Evolutionary conservation across 2,113 vertebrate genomes (phyloP), one percentile per base, ranked within the genome.

Genomic region (Oceanodroma tethys): DNA sequence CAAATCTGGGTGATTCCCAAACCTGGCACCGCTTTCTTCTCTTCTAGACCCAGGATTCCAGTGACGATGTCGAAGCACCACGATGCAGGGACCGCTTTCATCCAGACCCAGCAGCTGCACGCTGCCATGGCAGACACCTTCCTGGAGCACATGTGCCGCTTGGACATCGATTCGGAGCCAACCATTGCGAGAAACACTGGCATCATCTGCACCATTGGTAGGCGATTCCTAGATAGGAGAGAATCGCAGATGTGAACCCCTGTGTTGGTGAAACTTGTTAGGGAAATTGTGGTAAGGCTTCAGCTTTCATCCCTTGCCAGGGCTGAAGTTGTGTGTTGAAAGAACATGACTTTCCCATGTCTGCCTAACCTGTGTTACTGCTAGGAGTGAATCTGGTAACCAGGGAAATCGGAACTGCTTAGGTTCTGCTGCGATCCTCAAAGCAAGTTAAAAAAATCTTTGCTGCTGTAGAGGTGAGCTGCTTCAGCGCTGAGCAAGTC

Each of bases 191-290:
- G 99, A 30, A 99, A 99, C 98, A 99, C 99, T 0, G 99, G 99
- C 98, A 99, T 99, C 98, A 98, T 99, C 97, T 99, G 99, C 97
- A 99, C 99, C 89, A 99, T 99, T 1, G 99, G 99, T 99, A 97
- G 76, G 99, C 93, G 11, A 50, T 66, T 72, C 59, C 86, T 93
- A 11, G 65, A 63, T 1, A 58, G 56, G 47, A 38, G 59, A 18
- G 19, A 40, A 19, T 14, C 1, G 4, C 55, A 42, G 63, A 82
- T 93, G 16, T 10, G 15, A 72, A 30, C 21, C 15, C 18, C 25
- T 73, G 25, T 29, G 32, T 32, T 34, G 53, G n/a, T 76, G 40
- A 47, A 84, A 86, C 74, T 60, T 21, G 3, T n/a, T 45, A 47
- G 50, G 47, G 67, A 90, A 79, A 60, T 81, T 13, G 45, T 70